Percentiles rank a stretch among this genome's conserved stretches.
Evolutionary conservation across 1,140 invertebrate genomes (phyloP).

Genomic region (Zaprionus ghesquierei): DNA sequence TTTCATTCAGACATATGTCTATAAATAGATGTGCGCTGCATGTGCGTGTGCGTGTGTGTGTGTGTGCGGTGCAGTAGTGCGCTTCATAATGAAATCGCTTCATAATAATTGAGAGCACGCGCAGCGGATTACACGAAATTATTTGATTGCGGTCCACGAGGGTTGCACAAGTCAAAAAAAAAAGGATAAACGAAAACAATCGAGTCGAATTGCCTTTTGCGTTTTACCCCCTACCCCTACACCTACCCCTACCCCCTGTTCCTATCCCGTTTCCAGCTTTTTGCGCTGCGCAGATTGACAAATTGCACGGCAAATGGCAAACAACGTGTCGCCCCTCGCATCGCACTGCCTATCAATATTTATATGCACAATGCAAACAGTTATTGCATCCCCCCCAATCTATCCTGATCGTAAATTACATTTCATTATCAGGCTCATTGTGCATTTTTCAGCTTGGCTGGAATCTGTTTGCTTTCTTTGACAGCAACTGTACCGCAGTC

Average conservation of each 20-base stretch:
- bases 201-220: slow-evolving; percentile 15
- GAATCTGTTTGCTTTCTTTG: neutral
- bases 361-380: slow-evolving; percentile 61
- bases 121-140: slow-evolving; percentile 68
- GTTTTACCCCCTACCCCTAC: neutral
- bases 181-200: slow-evolving; percentile 23
- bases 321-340: neutral
- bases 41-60: neutral
- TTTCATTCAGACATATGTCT: slow-evolving; percentile 4
- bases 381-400: neutral
- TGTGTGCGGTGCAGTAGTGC: slow-evolving; percentile 9
- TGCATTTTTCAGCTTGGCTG: neutral
- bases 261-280: neutral
- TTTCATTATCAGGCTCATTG: slow-evolving; percentile 49
- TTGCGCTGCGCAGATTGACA: slow-evolving; percentile 26
- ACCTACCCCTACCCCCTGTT: neutral
- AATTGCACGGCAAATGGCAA: slow-evolving; percentile 33
- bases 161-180: slow-evolving; percentile 56
- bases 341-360: slow-evolving; percentile 51
- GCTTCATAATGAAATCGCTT: slow-evolving; percentile 47
- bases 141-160: slow-evolving; percentile 51
- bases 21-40: slow-evolving; percentile 9
- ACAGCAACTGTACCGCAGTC: neutral
- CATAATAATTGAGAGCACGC: slow-evolving; percentile 72
- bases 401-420: slow-evolving; percentile 56